phyloP scores from a whole-genome alignment of 1,140 invertebrate genomes.

The Drosophila bocki region DNA sequence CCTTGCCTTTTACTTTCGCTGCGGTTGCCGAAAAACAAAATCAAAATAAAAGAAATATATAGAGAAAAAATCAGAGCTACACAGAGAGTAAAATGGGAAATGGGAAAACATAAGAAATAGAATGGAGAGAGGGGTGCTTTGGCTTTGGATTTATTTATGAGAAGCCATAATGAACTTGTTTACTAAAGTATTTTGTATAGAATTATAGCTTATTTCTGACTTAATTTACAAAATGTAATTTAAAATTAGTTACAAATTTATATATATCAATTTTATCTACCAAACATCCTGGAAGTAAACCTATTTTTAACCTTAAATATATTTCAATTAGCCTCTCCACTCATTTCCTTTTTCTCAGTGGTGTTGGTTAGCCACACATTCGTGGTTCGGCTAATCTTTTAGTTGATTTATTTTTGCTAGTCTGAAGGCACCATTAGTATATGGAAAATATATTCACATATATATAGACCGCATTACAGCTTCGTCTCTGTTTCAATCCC shows the following conservation, averaged over 20 bases:
- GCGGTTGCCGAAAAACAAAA: slow-evolving; percentile 18
- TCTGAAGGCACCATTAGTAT: slow-evolving; percentile 36
- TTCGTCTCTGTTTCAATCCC: slow-evolving; percentile 22
- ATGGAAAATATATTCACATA: background rate
- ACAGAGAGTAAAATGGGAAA: background rate
- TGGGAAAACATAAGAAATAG: too few species aligned
- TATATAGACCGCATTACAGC: slow-evolving; percentile 1
- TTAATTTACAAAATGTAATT: too few species aligned
- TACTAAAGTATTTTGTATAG: background rate
- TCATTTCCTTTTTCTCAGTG: background rate
- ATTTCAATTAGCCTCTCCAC: background rate
- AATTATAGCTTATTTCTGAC: too few species aligned
- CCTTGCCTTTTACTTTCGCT: slow-evolving; percentile 46
- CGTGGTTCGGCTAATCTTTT: slow-evolving; percentile 56
- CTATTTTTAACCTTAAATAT: background rate
- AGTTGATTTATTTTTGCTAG: slow-evolving; percentile 74
- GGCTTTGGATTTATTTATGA: background rate
- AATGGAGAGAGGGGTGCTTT: background rate
- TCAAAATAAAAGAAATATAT: background rate
- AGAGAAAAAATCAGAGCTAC: slow-evolving; percentile 7
- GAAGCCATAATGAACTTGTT: background rate
- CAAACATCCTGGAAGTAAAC: too few species aligned
- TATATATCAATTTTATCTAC: too few species aligned
- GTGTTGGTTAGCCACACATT: slow-evolving; percentile 1
- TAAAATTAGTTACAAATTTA: too few species aligned